Evolutionary conservation across 2,888 invertebrate genomes (phyloP), one percentile per base, ranked within the genome.

Genomic region (Eurois occulta): DNA sequence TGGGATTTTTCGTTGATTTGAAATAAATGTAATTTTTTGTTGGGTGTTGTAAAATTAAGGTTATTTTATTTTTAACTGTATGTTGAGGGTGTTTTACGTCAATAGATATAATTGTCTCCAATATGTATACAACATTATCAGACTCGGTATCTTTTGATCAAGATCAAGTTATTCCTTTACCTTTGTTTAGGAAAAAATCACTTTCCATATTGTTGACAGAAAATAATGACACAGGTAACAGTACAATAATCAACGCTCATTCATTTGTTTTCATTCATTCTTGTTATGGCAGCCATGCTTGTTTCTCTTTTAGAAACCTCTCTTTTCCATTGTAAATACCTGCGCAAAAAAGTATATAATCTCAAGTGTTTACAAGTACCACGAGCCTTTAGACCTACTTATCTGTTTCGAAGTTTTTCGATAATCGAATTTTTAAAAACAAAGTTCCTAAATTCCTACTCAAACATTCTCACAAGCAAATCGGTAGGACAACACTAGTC

Each of bases 1-100:
- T 21, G 32, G 13, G 58, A 35, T 67, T 71, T 69, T 35, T 28
- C 21, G 21, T 69, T 81, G 16, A 64, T 76, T 78, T 81, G n/a
- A 18, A 58, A 38, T 55, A 41, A 72, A 32, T 2, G 21, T 52
- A 5, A 24, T 66, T 70, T 68, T 68, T 43, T 16, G 7, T 69
- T 52, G 0, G 16, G 10, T n/a, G 35, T 58, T n/a, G 13, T 77
- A 55, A 77, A 69, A 64, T 52, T 69, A 68, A n/a, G 60, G 16
- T 46, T 70, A n/a, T n/a, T n/a, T 3, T 4, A 13, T 75, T 46
- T 68, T 38, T 38, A 28, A 10, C 28, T n/a, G 7, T 18, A n/a
- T 55, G 7, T 35, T 52, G 1, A 43, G 52, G 11, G n/a, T 24
- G 38, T 41, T 46, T 28, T 5, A 65, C 6, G 16, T 41, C 13